Evolutionary conservation across 2,888 invertebrate species (phyloP), one percentile per base, ranked within the genome.

Genomic region (Acleris sparsana): DNA sequence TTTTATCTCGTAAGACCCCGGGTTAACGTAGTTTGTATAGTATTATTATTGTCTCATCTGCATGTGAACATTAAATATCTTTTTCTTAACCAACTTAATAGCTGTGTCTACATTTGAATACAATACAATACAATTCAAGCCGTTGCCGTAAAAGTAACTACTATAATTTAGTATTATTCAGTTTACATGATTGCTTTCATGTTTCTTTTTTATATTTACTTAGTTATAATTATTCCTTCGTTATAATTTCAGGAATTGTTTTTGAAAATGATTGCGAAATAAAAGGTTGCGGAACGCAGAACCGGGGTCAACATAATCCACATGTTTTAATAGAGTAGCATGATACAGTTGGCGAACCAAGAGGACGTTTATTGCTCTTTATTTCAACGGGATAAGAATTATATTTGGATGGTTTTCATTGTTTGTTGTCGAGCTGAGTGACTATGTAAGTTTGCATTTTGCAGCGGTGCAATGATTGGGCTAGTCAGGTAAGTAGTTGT

Each of bases 281-380:
- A 39, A 66, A 66, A 66, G 66, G 66, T 66, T 66, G 62, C 66
- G 57, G 33, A 62, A 57, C 62, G 57, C 66, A 66, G 66, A 13
- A 22, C 57, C 9, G 61, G 66, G 65, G 65, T 61, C 65, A 61
- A 65, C 61, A 66, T 66, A 66, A 66, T 66, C 66, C 66, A 66
- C 66, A 66, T 66, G 66, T 66, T 66, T 39, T 66, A 66, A 66
- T 66, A 62, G 66, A 66, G 66, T 66, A 66, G 66, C 61, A 25
- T 62, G 43, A 43, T 66, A 52, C 61, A 22, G 57, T 39, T 18
- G 56, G 56, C 11, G 17, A 62, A 66, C 57, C 57, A 17, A 48
- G 62, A 52, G 46, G 62, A 39, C 25, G 57, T 62, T 22, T 33
- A 18, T 5, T 53, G 39, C 9, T 5, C 48, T 20, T 33, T 62